Conservation (phyloP, 35 echinoderm and acorn worm genomes). For the Lytechinus variegatus region DNA sequence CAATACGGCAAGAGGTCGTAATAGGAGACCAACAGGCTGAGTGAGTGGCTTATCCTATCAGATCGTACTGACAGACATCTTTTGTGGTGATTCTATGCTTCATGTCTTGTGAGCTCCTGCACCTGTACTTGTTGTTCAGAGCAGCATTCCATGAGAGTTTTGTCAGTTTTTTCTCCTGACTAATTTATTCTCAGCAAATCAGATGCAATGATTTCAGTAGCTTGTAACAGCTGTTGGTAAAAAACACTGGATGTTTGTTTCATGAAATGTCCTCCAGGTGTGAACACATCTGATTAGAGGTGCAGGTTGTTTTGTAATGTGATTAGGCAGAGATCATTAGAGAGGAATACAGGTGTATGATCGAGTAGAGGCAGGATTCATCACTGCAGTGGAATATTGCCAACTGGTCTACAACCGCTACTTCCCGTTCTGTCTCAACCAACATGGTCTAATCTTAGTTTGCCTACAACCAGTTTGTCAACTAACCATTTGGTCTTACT, state of each 20-base stretch:
- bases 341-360: not conserved
- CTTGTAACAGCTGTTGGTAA: too few species aligned
- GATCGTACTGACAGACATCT: not conserved
- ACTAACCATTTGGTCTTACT: too few species aligned
- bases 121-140: not conserved
- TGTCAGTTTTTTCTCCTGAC: too few species aligned
- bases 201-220: too few species aligned
- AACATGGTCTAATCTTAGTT: too few species aligned
- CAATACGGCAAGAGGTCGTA: not conserved
- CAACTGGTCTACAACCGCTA: too few species aligned
- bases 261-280: not conserved
- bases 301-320: not conserved
- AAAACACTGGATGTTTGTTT: too few species aligned
- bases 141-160: too few species aligned
- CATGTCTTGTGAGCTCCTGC: not conserved
- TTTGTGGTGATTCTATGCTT: not conserved
- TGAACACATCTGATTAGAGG: not conserved
- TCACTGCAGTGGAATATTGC: not conserved
- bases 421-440: too few species aligned
- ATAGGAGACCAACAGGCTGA: not conserved
- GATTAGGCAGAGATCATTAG: not conserved
- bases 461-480: too few species aligned
- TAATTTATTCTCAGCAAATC: too few species aligned
- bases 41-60: not conserved
- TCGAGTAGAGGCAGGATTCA: not conserved